Evolutionary conservation across 1,140 invertebrate genomes (phyloP), one percentile per base, ranked within the genome.

Genomic region (Grapholita molesta): DNA sequence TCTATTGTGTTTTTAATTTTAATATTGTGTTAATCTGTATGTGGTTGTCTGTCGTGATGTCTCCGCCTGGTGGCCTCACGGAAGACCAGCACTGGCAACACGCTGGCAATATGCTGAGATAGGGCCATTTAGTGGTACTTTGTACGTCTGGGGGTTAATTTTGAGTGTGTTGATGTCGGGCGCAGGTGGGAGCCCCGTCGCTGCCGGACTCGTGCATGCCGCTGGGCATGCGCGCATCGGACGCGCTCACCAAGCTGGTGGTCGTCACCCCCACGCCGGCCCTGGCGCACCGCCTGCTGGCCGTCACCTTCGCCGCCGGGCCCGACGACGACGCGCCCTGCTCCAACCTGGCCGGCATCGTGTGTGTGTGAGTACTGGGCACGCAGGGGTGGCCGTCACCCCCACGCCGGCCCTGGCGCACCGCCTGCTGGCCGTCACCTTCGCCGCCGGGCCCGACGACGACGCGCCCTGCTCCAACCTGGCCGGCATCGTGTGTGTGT

Each of bases 161-260:
- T n/a, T n/a, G n/a, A 18, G n/a, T 4, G 4, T 42, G 15, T 42
- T 42, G 15, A 2, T 21, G 3, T 30, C 18, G 3, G 3, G 1
- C 1, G 12, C 72, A 91, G 94, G 98, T 99, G 82, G 98, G 98
- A 25, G 97, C 97, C 0, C 97, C 98, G 0, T 94, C 96, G 2
- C 88, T 99, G 55, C 98, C 98, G 0, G 97, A 97, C 80, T 98
- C 98, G 0, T 98, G 97, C 83, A 95, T 99, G 94, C 99, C 99
- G 7, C 93, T 99, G 48, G 98, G 98, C 25, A 99, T 99, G 97
- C 97, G 97, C 83, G 87, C 91, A 25, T 96, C 98, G 82, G 98
- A 99, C 89, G 97, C 97, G 86, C 93, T 97, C 76, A 99, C 97
- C 0, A 99, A 99, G 93, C 91, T 99, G 53, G 97, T 99, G 7